Evolutionary conservation across 2,888 invertebrate species (phyloP), one percentile per base, ranked within the genome.

Genomic region (Acrobasis repandana): DNA sequence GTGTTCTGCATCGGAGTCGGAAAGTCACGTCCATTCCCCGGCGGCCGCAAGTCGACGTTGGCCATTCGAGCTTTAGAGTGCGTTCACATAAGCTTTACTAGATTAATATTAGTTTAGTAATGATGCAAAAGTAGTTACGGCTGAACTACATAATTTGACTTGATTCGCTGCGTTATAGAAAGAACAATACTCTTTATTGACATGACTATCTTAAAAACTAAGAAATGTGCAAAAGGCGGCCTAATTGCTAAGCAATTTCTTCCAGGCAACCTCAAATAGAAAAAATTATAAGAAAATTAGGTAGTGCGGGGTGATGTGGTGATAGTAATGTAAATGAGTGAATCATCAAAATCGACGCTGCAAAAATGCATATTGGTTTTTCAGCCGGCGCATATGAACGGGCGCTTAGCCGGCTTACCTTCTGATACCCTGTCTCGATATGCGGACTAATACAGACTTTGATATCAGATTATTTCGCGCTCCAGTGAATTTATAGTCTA

Each of bases 21-120:
- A 38, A 68, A 74, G 74, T 74, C 74, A 73, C 74, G 75, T 75
- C 63, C 66, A 70, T 68, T 70, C 74, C 74, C 74, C 43, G 66
- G 33, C 56, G 69, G 71, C 66, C 71, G 67, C 73, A 74, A 57
- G 56, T 62, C 60, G 56, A 56, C 65, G 65, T 66, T 66, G 73
- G 67, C 69, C 69, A 70, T 74, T 75, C 69, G 68, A 72, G 70
- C 74, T 71, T 71, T 66, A 43, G n/a, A n/a, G 43, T n/a, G 6
- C 11, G 43, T 28, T 28, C 4, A 43, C 43, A 43, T 43, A 11
- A 38, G 28, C 4, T 28, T 28, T 28, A 28, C 8, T 28, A n/a
- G n/a, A n/a, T n/a, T n/a, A n/a, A n/a, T n/a, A n/a, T n/a, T n/a
- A n/a, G n/a, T n/a, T n/a, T n/a, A n/a, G n/a, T n/a, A n/a, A n/a